Evolutionary conservation across 2,113 vertebrate species (phyloP), one percentile per base, ranked within the genome.

Genomic region (Channa argus): DNA sequence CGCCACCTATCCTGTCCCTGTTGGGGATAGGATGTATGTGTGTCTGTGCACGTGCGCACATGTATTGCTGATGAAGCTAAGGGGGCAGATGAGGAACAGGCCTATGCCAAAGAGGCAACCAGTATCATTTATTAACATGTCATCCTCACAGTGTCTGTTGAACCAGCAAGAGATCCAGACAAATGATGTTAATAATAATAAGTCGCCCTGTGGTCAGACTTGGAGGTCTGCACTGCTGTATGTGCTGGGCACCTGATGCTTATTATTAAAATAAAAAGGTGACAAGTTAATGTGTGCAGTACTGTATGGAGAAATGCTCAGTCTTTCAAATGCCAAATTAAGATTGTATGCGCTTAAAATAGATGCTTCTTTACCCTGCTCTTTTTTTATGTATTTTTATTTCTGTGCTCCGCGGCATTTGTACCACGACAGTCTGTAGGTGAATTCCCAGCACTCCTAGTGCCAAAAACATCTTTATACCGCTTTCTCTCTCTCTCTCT

Each of bases 141-240:
- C 97, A 94, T 95, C 96, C 94, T 95, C 95, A 91, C 94, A 94
- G 95, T 93, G 95, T 95, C 94, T 95, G 96, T 96, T 95, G 96
- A 95, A 95, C 95, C 97, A 95, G 91, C 86, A 93, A 96, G 95
- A 96, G 95, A 96, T 96, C 94, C 95, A 97, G 97, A 98, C 96
- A 97, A 96, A 98, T 96, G 96, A 96, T 97, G 95, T 96, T 97
- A 96, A 98, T 98, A 97, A 96, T 96, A 96, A 96, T 94, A 95
- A 95, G 95, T 94, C 94, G 94, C 96, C 96, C 97, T 95, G 94
- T 94, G 95, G 97, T 96, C 92, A 95, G 94, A 94, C 93, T 83
- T 70, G 91, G 91, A 72, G 93, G 93, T 95, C 94, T 92, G 54
- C 61, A 2, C 58, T 60, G 49, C 67, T 71, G 74, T 88, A 86